Evolutionary conservation across 2,888 invertebrate species (phyloP), one percentile per base, ranked within the genome.

Genomic region (Drosophila hamatofila): DNA sequence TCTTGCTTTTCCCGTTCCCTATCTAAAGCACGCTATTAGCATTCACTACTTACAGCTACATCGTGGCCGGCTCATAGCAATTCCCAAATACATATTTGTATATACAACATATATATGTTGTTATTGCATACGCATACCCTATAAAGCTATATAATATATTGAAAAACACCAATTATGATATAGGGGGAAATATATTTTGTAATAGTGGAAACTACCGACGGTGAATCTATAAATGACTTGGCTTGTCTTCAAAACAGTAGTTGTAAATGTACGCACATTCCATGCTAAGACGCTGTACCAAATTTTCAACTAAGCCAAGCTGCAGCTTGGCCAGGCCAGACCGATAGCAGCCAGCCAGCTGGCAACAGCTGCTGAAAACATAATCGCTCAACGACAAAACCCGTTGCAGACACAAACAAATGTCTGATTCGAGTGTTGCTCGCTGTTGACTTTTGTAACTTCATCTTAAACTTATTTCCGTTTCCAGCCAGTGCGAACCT

Each of bases 331-430:
- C 59, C 18, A 37, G 25, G 25, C 59, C 14, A 23, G 39, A 23
- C 39, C 39, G 25, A 27, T 51, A 48, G 33, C 62, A 63, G 46
- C 44, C 51, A 51, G 35, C 6, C 21, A 23, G 16, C 54, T 49
- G 49, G 59, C 41, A 82, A 82, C 80, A 80, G 76, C 82, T 80
- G 80, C 54, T 71, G 57, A 30, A 37, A 73, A 78, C 83, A 80
- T 82, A 80, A 80, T 80, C 80, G 76, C 82, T 80, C 80, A 82
- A 66, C 72, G 66, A 69, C 81, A 77, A 72, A 49, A 46, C 52
- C 59, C 60, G 49, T 62, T 48, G 55, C 49, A 70, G 67, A 74
- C 69, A 77, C 66, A 74, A 78, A 78, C 81, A 77, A 74, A 77
- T 76, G 63, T 72, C 62, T 64, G 59, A 57, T 72, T 68, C 57